A percentile compares a stretch with the other conserved stretches of the same genome.
Evolutionary conservation across 2,113 vertebrate species (phyloP).

Genomic region (Podiceps cristatus): DNA sequence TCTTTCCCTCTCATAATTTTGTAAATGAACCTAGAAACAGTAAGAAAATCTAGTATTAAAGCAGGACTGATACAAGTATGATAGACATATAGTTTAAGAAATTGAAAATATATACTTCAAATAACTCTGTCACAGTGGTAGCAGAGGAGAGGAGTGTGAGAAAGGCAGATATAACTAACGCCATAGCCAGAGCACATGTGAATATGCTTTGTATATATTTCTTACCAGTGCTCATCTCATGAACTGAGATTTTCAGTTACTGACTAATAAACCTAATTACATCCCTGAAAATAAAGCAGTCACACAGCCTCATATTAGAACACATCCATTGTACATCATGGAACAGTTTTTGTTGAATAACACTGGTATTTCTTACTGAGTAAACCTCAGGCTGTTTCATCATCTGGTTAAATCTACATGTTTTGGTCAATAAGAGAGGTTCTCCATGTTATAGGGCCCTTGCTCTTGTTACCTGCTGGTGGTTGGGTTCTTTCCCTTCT

Average conservation of each 20-base stretch:
- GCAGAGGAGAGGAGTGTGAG: neutral
- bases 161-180: neutral
- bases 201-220: neutral
- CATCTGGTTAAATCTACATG: neutral
- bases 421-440: neutral
- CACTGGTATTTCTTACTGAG: neutral
- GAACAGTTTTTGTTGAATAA: neutral
- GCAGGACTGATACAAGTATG: neutral
- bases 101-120: neutral
- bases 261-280: neutral
- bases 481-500: neutral
- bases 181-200: neutral
- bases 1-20: neutral
- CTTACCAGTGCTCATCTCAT: neutral
- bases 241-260: neutral
- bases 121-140: neutral
- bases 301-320: neutral
- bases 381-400: neutral
- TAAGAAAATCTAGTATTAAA: neutral
- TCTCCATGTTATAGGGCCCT: neutral
- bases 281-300: neutral
- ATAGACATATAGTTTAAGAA: neutral
- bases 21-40: neutral
- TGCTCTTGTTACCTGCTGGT: neutral
- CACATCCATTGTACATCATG: neutral